These are phyloP conservation scores for Sinocyclocheilus rhinocerous DNA, from an alignment of 2,113 vertebrate species.

Conservation along the genomic window DNA sequence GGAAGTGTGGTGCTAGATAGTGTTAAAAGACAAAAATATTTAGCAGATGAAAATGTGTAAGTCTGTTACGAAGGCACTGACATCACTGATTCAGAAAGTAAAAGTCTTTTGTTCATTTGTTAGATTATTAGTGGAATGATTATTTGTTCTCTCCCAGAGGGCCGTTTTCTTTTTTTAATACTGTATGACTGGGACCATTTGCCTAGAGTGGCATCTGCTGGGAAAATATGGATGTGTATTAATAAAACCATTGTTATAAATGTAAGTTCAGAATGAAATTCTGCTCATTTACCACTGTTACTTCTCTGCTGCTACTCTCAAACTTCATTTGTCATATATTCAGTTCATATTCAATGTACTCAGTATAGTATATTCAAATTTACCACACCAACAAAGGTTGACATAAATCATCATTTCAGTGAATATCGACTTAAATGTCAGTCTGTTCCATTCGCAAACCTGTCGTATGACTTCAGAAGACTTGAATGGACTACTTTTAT, in stretches of 20 bases:
- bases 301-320: not conserved
- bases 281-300: not conserved
- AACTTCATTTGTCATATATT: not conserved
- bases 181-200: conserved; percentile 4
- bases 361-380: not conserved
- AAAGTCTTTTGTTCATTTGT: not conserved
- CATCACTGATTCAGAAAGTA: not conserved
- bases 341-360: not conserved
- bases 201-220: conserved; percentile 50
- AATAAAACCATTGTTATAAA: not conserved
- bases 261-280: not conserved
- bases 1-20: too few relatives aligned
- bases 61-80: not conserved
- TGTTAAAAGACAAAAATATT: not conserved
- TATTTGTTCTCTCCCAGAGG: not conserved
- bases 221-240: conserved; percentile 27
- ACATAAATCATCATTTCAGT: not conserved
- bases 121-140: not conserved
- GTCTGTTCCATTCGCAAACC: not conserved
- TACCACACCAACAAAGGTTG: not conserved
- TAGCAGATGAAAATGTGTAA: not conserved
- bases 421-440: not conserved
- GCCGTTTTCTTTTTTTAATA: not conserved
- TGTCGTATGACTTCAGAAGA: not conserved
- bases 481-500: not conserved